Conservation (phyloP, 2,888 invertebrate genomes). For the Pycnomerus fuliginosus region DNA sequence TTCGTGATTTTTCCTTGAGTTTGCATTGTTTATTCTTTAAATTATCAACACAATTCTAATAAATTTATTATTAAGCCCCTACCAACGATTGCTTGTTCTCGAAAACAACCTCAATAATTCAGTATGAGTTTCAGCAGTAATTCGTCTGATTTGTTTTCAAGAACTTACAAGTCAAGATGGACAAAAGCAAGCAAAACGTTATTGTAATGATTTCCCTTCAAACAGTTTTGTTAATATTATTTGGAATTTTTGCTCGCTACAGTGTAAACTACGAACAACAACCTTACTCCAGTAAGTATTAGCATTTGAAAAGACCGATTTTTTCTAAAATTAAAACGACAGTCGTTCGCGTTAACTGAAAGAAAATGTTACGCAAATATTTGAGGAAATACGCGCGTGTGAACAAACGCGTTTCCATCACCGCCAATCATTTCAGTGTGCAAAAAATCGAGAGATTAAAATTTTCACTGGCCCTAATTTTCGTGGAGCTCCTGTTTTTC, state of each 20-base stretch:
- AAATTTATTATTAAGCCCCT: constrained; percentile 14
- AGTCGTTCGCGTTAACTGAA: neutral
- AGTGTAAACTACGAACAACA: constrained; percentile 25
- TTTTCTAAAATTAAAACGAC: neutral
- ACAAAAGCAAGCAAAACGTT: constrained; percentile 29
- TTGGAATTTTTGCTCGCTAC: constrained; percentile 38
- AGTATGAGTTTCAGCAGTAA: constrained; percentile 14
- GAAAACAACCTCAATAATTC: constrained; percentile 7
- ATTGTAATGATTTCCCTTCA: constrained; percentile 33
- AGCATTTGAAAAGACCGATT: neutral
- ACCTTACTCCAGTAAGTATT: constrained; percentile 44
- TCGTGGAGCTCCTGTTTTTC: constrained; percentile 9
- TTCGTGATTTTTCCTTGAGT: too few species aligned
- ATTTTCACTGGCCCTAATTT: constrained; percentile 11
- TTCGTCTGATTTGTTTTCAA: constrained; percentile 11
- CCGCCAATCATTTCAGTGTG: constrained; percentile 6
- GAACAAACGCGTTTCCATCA: neutral
- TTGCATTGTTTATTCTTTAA: too few species aligned
- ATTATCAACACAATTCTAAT: constrained; percentile 1
- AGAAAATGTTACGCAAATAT: neutral
- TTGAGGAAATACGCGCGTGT: neutral
- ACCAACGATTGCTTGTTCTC: constrained; percentile 3
- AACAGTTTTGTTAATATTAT: constrained; percentile 36
- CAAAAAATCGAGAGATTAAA: constrained; percentile 10
- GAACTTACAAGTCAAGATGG: constrained; percentile 12